Conservation (phyloP, 2,113 vertebrate species). For the Zosterops lateralis region DNA sequence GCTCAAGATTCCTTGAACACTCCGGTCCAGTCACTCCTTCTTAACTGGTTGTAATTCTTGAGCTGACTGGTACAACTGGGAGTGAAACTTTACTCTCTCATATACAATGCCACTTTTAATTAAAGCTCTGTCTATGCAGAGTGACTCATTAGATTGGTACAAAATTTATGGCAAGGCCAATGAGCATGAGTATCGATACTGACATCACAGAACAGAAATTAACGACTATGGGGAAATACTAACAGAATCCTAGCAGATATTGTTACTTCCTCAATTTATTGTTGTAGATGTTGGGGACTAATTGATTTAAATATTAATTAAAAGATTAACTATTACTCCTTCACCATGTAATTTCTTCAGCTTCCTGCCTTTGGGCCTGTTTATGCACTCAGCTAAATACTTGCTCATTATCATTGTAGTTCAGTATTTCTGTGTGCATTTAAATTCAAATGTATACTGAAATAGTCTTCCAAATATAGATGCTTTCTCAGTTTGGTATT, state of each 20-base stretch:
- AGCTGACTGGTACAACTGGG: background rate
- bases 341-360: slow-evolving; percentile 5
- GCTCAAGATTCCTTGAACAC: background rate
- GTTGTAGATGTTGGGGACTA: slow-evolving; percentile 10
- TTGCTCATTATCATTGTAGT: background rate
- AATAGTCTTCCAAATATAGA: background rate
- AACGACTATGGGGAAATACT: slow-evolving; percentile 22
- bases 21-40: background rate
- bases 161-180: slow-evolving; percentile 34
- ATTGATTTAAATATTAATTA: slow-evolving; percentile 52
- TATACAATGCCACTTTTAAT: slow-evolving; percentile 25
- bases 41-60: slow-evolving; percentile 10
- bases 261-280: slow-evolving; percentile 26
- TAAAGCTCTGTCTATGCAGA: background rate
- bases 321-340: slow-evolving; percentile 41
- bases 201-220: slow-evolving; percentile 13
- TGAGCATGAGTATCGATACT: slow-evolving; percentile 38
- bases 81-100: slow-evolving; percentile 6
- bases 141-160: slow-evolving; percentile 25
- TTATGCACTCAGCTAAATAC: background rate
- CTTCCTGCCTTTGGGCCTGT: slow-evolving; percentile 2
- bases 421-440: background rate
- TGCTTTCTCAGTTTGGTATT: background rate
- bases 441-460: background rate
- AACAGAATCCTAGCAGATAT: background rate